A percentile compares a stretch with the other conserved stretches of the same genome.
These are phyloP conservation scores for Prostheceraeus crozeri DNA, from an alignment of 2,888 invertebrate genomes.

Conservation along the genomic window DNA sequence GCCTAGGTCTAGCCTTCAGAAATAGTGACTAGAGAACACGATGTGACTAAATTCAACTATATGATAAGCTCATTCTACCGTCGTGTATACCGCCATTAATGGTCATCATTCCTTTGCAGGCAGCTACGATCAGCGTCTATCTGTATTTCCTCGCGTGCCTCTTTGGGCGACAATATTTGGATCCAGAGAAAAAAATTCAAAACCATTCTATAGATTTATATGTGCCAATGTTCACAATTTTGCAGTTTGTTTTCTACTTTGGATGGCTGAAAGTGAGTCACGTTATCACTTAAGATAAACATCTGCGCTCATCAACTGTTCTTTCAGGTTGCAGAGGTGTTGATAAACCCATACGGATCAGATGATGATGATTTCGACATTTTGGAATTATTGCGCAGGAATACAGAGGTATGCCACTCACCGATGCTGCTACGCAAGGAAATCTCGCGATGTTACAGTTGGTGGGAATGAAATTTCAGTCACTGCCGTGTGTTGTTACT, in stretches of 20 bases:
- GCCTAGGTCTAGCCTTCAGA: too few species aligned
- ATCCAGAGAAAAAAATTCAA: constrained; percentile 39
- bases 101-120: constrained; percentile 62
- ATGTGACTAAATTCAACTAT: too few species aligned
- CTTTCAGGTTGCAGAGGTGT: constrained; percentile 69
- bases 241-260: constrained; percentile 67
- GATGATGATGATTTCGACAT: constrained; percentile 87
- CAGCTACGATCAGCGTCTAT: constrained; percentile 80
- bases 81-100: too few species aligned
- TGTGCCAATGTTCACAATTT: constrained; percentile 78
- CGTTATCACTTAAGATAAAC: not conserved
- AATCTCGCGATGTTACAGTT: constrained; percentile 89
- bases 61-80: too few species aligned
- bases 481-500: constrained; percentile 79
- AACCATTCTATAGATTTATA: constrained; percentile 67
- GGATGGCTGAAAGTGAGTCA: constrained; percentile 63
- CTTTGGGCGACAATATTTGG: constrained; percentile 74
- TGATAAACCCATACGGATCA: constrained; percentile 88
- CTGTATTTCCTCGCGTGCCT: constrained; percentile 81
- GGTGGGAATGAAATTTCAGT: constrained; percentile 89
- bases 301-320: too few species aligned
- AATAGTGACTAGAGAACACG: too few species aligned
- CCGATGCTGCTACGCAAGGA: constrained; percentile 58
- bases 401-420: constrained; percentile 66
- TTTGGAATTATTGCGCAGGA: constrained; percentile 85